phyloP scores from a whole-genome alignment of 2,113 vertebrate species.

The Corythoichthys intestinalis region DNA sequence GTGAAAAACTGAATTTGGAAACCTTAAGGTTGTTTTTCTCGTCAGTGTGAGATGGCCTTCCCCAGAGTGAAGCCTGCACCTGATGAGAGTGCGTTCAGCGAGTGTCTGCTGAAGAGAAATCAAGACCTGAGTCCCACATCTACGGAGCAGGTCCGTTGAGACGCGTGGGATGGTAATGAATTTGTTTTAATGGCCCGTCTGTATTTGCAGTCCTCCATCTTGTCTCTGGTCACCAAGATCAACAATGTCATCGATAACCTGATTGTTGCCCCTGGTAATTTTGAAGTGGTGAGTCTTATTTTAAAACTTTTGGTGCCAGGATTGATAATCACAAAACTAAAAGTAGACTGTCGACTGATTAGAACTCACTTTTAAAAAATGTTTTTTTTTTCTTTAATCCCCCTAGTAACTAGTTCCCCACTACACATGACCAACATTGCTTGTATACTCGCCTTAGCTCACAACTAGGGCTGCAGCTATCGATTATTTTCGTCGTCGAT shows the following conservation, averaged over 20 bases:
- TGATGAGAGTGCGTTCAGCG: conserved; percentile 87
- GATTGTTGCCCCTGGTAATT: conserved; percentile 93
- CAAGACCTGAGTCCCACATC: conserved; percentile 90
- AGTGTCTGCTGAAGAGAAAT: conserved; percentile 92
- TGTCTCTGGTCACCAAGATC: conserved; percentile 97
- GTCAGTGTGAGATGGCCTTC: conserved; percentile 96
- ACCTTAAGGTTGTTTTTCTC: conserved; percentile 17
- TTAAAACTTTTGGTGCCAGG: neutral
- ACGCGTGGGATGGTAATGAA: neutral
- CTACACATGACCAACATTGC: too few species aligned
- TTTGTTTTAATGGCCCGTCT: neutral
- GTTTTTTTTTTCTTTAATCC: too few species aligned
- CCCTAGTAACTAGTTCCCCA: too few species aligned
- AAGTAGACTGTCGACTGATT: too few species aligned
- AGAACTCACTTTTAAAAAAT: too few species aligned
- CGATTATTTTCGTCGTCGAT: too few species aligned
- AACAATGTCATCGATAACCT: conserved; percentile 97
- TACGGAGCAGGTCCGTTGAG: conserved; percentile 82
- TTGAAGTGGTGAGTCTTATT: conserved; percentile 88
- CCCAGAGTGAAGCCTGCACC: conserved; percentile 88
- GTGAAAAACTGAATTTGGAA: neutral
- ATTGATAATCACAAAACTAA: too few species aligned
- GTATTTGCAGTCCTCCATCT: conserved; percentile 84
- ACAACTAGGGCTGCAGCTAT: too few species aligned
- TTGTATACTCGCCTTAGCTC: too few species aligned